Evolutionary conservation across 1,140 invertebrate genomes (phyloP), one percentile per base, ranked within the genome.

Genomic region (Heliconius himera): DNA sequence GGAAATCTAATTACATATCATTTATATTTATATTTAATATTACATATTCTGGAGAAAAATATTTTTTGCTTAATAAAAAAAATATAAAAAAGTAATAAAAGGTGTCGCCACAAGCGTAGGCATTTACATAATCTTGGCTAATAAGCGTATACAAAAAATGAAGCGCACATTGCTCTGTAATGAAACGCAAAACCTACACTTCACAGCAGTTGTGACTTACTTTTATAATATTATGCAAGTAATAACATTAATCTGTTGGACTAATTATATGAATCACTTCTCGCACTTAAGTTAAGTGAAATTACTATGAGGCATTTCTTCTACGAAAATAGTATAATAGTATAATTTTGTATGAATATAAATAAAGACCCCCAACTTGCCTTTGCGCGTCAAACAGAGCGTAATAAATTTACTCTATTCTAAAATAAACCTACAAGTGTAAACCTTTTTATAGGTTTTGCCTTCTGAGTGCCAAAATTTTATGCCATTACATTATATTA

Each of bases 201-300:
- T 29, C 41, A 41, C 74, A 70, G 41, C 38, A 60, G 16, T 49
- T 70, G 60, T 66, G 60, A 76, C 56, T 70, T 41, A 80, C 74
- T 80, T 49, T 80, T 80, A 66, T 66, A 66, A 76, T 80, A 73
- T 56, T 54, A 54, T 56, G 54, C 74, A 80, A 80, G 36, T 66
- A 66, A 29, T 66, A 66, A 66, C 22, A 22, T 66, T 81, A 79
- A 70, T 46, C n/a, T 70, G 79, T 75, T 73, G 79, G 49, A 51
- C 73, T 76, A 81, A 71, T 83, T 83, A 83, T 66, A 81, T 81
- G 79, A 81, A 83, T 83, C 76, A 83, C 79, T 73, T 29, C 71
- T 54, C 60, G 74, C 73, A 46, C 74, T 60, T 33, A 29, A 29
- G 22, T 16, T 66, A 5, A 29, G 60, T 66, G 22, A 66, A 66